Conservation (phyloP, 2,888 invertebrate species). For the Spicauda simplicius region DNA sequence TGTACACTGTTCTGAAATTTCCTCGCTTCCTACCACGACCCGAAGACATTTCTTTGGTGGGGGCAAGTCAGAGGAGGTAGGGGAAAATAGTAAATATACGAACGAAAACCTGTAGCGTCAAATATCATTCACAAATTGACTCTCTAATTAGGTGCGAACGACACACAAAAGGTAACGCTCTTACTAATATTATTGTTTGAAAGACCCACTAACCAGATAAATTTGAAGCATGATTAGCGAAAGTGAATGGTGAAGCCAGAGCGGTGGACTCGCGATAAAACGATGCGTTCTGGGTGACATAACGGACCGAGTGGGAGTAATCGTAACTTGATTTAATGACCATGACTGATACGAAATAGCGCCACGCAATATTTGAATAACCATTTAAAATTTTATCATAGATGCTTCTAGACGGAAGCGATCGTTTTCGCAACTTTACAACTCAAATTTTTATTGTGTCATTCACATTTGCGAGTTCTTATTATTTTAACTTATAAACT, state of each 20-base stretch:
- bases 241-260: conserved; percentile 21
- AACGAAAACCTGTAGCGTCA: conserved; percentile 6
- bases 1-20: conserved; percentile 34
- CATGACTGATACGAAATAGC: conserved; percentile 19
- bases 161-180: conserved; percentile 2
- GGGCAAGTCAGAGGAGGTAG: conserved; percentile 20
- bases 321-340: conserved; percentile 10
- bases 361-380: neutral
- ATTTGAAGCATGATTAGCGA: conserved; percentile 14
- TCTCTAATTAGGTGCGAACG: conserved; percentile 30
- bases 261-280: conserved; percentile 2
- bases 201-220: conserved; percentile 16
- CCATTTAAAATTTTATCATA: neutral
- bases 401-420: neutral
- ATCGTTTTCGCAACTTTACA: neutral
- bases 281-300: conserved; percentile 17
- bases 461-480: neutral
- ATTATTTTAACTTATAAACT: neutral
- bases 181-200: conserved; percentile 13
- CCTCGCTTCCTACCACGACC: conserved; percentile 9
- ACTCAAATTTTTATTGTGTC: neutral
- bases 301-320: neutral
- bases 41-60: conserved; percentile 33
- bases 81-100: conserved; percentile 25
- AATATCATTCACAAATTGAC: conserved; percentile 16